Conservation (phyloP, 2,888 invertebrate species). For the Theodoxus fluviatilis region DNA sequence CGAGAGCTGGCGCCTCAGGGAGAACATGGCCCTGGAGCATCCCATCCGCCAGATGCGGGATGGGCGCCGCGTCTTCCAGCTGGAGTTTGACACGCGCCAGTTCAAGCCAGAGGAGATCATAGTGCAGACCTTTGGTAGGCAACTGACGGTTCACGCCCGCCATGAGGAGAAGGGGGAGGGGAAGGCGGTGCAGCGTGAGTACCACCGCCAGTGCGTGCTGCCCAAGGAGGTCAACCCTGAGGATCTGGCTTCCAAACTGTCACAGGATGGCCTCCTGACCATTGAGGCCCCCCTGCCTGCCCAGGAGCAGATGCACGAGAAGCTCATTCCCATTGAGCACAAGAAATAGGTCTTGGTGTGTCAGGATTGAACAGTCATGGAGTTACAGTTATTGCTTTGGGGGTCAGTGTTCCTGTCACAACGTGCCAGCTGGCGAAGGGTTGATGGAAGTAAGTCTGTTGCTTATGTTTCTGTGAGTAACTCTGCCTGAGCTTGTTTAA, state of each 20-base stretch:
- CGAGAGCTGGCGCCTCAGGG: too few relatives aligned
- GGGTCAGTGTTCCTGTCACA: too few relatives aligned
- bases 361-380: too few relatives aligned
- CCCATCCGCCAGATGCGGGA: slow-evolving; percentile 71
- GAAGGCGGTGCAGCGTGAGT: slow-evolving; percentile 96
- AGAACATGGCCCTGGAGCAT: slow-evolving; percentile 52
- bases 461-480: too few relatives aligned
- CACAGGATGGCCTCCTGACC: slow-evolving; percentile 94
- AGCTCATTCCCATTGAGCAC: slow-evolving; percentile 77
- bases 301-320: slow-evolving; percentile 74
- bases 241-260: slow-evolving; percentile 91
- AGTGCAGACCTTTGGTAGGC: slow-evolving; percentile 97
- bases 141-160: slow-evolving; percentile 90
- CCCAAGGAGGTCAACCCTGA: slow-evolving; percentile 97
- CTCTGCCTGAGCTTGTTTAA: too few relatives aligned
- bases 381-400: too few relatives aligned
- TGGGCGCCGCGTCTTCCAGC: slow-evolving; percentile 80
- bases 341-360: slow-evolving; percentile 31
- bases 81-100: slow-evolving; percentile 96
- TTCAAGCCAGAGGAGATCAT: slow-evolving; percentile 95
- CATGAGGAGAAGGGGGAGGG: slow-evolving; percentile 97
- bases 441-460: too few relatives aligned
- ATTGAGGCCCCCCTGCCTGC: slow-evolving; percentile 96
- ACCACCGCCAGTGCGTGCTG: slow-evolving; percentile 95
- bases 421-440: too few relatives aligned